Conservation (phyloP, 2,888 invertebrate genomes). For the Ellobium chinense region DNA sequence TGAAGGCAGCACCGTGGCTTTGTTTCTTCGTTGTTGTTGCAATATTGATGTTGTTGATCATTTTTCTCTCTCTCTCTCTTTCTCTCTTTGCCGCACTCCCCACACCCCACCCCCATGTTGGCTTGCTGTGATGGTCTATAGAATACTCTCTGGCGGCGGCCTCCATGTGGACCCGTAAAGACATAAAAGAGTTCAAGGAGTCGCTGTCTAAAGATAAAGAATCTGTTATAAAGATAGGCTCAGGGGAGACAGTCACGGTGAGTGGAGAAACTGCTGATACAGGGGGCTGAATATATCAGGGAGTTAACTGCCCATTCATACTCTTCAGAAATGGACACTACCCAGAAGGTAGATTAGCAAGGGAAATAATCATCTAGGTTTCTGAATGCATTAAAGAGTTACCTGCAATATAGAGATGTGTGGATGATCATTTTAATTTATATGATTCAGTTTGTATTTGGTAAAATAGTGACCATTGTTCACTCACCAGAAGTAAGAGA, state of each 20-base stretch:
- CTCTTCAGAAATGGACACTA: too few relatives aligned
- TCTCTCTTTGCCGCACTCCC: background rate
- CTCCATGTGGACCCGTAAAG: slow-evolving; percentile 97
- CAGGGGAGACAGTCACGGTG: slow-evolving; percentile 98
- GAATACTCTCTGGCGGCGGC: slow-evolving; percentile 81
- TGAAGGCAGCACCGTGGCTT: background rate
- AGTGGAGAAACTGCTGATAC: slow-evolving; percentile 63
- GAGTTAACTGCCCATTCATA: too few relatives aligned
- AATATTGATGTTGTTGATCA: slow-evolving; percentile 20
- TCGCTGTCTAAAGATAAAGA: slow-evolving; percentile 89
- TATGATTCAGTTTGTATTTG: too few relatives aligned
- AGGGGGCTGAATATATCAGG: too few relatives aligned
- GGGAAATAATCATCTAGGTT: too few relatives aligned
- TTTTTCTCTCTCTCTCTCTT: background rate
- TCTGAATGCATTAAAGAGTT: too few relatives aligned
- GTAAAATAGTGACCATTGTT: too few relatives aligned
- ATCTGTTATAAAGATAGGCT: slow-evolving; percentile 95
- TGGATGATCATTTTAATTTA: too few relatives aligned
- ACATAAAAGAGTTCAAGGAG: slow-evolving; percentile 93
- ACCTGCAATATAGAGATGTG: too few relatives aligned
- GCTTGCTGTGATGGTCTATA: slow-evolving; percentile 38
- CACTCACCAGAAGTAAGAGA: too few relatives aligned
- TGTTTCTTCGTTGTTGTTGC: slow-evolving; percentile 13
- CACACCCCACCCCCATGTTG: slow-evolving; percentile 13
- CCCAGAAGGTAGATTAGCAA: too few relatives aligned